phyloP scores from a whole-genome alignment of 2,797 vertebrate genomes.

The Pachyuromys duprasi region DNA sequence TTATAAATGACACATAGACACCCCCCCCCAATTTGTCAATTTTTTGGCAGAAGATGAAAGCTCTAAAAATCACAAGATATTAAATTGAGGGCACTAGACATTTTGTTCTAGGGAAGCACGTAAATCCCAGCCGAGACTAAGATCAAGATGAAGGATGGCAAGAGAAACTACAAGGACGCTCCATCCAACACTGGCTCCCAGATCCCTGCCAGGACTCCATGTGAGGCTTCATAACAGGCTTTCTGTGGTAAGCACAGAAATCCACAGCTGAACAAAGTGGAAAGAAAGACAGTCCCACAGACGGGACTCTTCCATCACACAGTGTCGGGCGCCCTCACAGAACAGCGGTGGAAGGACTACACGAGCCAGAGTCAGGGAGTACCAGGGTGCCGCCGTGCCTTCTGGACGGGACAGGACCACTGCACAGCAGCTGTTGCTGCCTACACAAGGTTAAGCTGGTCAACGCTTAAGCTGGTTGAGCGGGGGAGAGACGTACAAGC shows the following conservation, averaged over 20 bases:
- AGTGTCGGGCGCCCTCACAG: background rate
- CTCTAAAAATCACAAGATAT: background rate
- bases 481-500: background rate
- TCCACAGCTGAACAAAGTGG: background rate
- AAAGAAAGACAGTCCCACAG: background rate
- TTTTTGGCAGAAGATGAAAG: background rate
- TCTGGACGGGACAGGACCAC: background rate
- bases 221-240: background rate
- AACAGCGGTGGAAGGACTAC: rapidly evolving
- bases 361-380: background rate
- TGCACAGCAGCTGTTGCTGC: rapidly evolving
- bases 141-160: background rate
- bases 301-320: background rate
- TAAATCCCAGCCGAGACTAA: background rate
- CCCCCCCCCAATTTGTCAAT: no score
- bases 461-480: background rate
- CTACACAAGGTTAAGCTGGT: background rate
- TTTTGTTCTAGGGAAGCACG: background rate
- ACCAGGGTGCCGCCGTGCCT: background rate
- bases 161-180: background rate
- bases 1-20: background rate
- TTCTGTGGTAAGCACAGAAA: background rate
- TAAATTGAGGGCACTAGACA: background rate
- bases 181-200: no score
- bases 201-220: rapidly evolving